Evolutionary conservation across 2,113 vertebrate genomes (phyloP).

Genomic region (Blennius ocellaris): DNA sequence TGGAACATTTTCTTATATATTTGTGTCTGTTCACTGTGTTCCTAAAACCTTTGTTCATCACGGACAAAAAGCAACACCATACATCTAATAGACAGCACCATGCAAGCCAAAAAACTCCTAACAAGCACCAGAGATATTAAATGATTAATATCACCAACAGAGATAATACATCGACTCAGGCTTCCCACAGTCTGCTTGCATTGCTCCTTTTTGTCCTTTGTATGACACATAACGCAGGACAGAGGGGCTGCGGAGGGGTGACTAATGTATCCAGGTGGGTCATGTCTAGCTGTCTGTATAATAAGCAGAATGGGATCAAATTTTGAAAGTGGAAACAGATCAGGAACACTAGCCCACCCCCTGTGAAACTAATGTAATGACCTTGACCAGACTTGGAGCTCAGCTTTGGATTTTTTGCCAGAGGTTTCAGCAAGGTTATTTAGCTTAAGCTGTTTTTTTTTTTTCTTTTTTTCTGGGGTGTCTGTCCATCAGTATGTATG

Average conservation of each 20-base stretch:
- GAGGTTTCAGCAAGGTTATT: constrained; percentile 67
- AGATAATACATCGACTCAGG: constrained; percentile 25
- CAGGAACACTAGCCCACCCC: constrained; percentile 40
- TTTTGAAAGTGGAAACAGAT: constrained; percentile 67
- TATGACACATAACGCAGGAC: constrained; percentile 49
- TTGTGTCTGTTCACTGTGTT: constrained; percentile 4
- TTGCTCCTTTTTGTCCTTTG: constrained; percentile 64
- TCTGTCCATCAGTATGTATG: no score
- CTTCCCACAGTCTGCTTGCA: constrained; percentile 40
- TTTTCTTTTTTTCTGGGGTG: neutral
- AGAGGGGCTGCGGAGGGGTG: constrained; percentile 57
- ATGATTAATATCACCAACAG: constrained; percentile 44
- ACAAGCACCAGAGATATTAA: constrained; percentile 34
- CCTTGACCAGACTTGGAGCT: constrained; percentile 64
- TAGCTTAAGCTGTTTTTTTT: constrained; percentile 42
- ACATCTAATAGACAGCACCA: constrained; percentile 33
- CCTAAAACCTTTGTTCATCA: constrained; percentile 14
- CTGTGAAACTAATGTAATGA: constrained; percentile 60
- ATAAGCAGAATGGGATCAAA: constrained; percentile 69
- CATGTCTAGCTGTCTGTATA: constrained; percentile 56
- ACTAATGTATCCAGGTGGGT: constrained; percentile 76
- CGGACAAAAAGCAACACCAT: constrained; percentile 14
- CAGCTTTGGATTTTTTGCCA: constrained; percentile 64
- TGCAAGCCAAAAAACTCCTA: constrained; percentile 30
- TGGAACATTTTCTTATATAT: neutral